A percentile compares a stretch with the other conserved stretches of the same genome.
Evolutionary conservation across 2,797 vertebrate species (phyloP).

Genomic region (Microctenopoma lineatum): DNA sequence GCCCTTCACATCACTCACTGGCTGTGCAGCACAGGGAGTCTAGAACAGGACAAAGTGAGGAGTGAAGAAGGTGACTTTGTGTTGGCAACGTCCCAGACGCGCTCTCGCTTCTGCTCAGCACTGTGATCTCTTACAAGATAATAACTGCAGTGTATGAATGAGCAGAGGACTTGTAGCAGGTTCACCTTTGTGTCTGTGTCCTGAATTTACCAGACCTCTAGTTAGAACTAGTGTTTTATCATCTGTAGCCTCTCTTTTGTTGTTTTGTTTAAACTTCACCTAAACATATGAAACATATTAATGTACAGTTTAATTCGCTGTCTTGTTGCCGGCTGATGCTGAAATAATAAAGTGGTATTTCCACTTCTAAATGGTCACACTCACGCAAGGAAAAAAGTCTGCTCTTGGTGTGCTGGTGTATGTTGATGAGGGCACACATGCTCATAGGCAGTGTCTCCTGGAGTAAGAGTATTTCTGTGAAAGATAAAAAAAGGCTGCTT

Average conservation of each 20-base stretch:
- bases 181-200: not conserved
- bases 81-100: conserved; percentile 36
- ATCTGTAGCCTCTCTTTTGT: not conserved
- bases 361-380: not conserved
- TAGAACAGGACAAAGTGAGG: conserved; percentile 13
- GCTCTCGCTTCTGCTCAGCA: not conserved
- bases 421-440: not conserved
- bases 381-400: too few relatives aligned
- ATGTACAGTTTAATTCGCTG: too few relatives aligned
- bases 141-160: conserved; percentile 6
- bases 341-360: too few relatives aligned
- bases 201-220: not conserved
- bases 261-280: not conserved
- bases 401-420: not conserved
- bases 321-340: too few relatives aligned
- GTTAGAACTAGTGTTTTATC: not conserved
- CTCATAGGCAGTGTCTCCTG: not conserved
- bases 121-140: not conserved
- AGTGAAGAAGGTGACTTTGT: conserved; percentile 59
- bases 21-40: conserved; percentile 22
- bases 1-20: conserved; percentile 45
- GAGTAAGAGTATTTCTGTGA: not conserved
- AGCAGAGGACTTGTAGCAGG: not conserved
- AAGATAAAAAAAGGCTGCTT: not conserved
- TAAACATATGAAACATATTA: too few relatives aligned